Evolutionary conservation across 35 echinoderm and acorn worm species (phyloP).

Genomic region (Patiria miniata): DNA sequence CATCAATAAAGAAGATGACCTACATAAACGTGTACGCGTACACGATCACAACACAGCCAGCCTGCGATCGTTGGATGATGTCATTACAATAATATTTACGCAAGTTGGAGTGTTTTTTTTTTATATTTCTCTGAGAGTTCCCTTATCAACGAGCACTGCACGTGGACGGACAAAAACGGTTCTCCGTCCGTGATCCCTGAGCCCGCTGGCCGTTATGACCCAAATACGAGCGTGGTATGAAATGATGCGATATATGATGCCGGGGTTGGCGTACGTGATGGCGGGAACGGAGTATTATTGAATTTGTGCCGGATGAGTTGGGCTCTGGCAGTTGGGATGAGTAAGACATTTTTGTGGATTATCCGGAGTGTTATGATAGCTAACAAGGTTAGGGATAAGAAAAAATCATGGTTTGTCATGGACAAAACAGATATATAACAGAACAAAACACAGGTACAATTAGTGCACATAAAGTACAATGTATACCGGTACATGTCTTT

Average conservation of each 20-base stretch:
- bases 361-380: background rate
- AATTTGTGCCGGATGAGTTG: constrained; percentile 21
- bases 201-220: background rate
- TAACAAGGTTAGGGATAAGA: no score
- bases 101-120: background rate
- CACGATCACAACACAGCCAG: background rate
- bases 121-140: no score
- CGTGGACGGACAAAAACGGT: background rate
- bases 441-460: no score
- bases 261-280: no score
- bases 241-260: constrained; percentile 19
- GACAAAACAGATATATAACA: no score
- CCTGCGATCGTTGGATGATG: background rate
- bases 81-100: constrained; percentile 23
- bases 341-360: background rate
- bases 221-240: background rate
- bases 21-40: background rate
- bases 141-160: no score
- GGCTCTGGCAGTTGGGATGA: background rate
- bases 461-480: no score
- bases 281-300: background rate
- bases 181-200: background rate
- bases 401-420: no score
- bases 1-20: background rate
- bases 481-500: no score